These are phyloP conservation scores for Xanthorhoe spadicearia DNA, from an alignment of 2,888 invertebrate genomes.

Conservation along the genomic window DNA sequence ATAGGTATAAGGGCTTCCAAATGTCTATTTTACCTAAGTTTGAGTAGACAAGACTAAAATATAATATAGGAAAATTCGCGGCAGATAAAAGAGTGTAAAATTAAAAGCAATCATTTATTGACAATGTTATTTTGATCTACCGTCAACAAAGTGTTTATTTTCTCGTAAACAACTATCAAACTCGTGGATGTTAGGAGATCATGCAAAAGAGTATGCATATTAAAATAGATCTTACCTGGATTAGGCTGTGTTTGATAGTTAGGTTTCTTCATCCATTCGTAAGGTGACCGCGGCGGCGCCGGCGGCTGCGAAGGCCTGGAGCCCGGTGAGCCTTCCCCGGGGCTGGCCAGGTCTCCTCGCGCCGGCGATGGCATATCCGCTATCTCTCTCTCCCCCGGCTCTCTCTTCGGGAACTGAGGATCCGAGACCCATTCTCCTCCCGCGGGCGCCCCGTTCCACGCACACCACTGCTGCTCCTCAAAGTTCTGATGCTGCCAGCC, in stretches of 20 bases:
- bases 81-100: neutral
- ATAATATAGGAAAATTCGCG: neutral
- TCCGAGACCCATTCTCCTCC: constrained; percentile 80
- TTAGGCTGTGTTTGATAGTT: constrained; percentile 93
- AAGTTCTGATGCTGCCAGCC: constrained; percentile 81
- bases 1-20: too few relatives aligned
- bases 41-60: too few relatives aligned
- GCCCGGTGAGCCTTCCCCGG: constrained; percentile 81
- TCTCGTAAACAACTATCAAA: neutral
- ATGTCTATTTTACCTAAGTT: too few relatives aligned
- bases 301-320: constrained; percentile 84
- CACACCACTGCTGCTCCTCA: constrained; percentile 85
- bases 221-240: constrained; percentile 85
- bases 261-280: constrained; percentile 96
- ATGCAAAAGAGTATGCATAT: neutral
- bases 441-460: constrained; percentile 80
- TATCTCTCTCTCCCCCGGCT: constrained; percentile 74
- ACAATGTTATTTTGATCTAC: constrained; percentile 6
- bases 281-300: constrained; percentile 91
- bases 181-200: neutral
- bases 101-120: neutral
- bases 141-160: constrained; percentile 4
- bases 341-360: constrained; percentile 83
- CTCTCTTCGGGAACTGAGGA: constrained; percentile 76
- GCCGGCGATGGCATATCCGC: constrained; percentile 79